Evolutionary conservation across 2,888 invertebrate species (phyloP), one percentile per base, ranked within the genome.

Genomic region (Sericinus montela): DNA sequence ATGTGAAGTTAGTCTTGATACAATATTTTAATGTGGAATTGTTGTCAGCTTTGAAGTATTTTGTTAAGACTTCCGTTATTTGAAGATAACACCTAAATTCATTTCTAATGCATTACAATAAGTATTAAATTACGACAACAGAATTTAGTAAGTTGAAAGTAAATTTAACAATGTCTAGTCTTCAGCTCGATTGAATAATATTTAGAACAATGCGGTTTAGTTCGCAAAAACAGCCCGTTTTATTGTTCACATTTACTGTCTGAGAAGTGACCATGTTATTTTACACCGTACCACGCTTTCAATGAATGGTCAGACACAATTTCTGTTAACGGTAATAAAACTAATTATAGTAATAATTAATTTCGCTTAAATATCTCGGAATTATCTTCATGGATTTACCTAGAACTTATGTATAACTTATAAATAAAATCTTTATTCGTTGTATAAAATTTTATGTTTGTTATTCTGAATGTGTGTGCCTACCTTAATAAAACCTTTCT

Each of bases 131-230:
- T 40, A 6, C 9, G 10, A 32, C 19, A 32, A 19, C 9, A 32
- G 8, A 30, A 5, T 39, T 49, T 39, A 39, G 14, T 48, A 25
- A 25, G 25, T 52, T 54, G 55, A 60, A 57, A 58, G 57, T 53
- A 48, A 52, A 42, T 13, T 59, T 51, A 23, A 53, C 51, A 43
- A 55, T 48, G 48, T 47, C 41, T 37, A 36, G 44, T 57, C 57
- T 55, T 59, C 59, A 48, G 37, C 49, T 53, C 36, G 46, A 58
- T 60, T 59, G 53, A 43, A 57, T 54, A 60, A 60, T 43, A 35
- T 38, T 36, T 45, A 48, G 51, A 59, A 59, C 59, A 60, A 59
- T 56, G 57, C 50, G 45, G 49, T 42, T 41, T 40, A 51, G 51
- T 54, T 52, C 42, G 44, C 43, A 37, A 45, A 54, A 54, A 50